Evolutionary conservation across 2,888 invertebrate genomes (phyloP), one percentile per base, ranked within the genome.

Genomic region (Anthophora plumipes): DNA sequence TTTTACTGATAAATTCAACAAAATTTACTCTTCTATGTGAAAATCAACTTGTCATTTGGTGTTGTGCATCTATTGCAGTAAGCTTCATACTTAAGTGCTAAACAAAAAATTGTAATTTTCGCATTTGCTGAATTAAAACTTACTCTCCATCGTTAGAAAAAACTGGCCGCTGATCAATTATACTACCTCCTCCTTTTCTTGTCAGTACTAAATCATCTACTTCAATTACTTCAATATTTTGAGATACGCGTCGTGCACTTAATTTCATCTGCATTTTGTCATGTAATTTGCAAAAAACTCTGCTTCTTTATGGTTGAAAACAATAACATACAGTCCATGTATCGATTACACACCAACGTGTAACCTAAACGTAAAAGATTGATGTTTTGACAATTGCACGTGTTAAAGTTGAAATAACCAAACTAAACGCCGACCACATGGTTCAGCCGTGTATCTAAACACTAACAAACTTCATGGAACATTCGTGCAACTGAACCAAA

Each of bases 131-230:
- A 31, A 75, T n/a, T 57, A 75, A 59, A 77, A 94, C 95, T 94
- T 94, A 96, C 96, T 95, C 95, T 91, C 95, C 95, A 92, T 95
- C 94, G 7, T 92, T 90, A 5, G 96, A 95, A 94, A 96, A 96
- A 68, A 95, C 87, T 3, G 96, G 96, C n/a, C 94, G 93, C 88
- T 95, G 94, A 82, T 94, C 93, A 22, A 95, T 94, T 82, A 96
- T 94, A 89, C 94, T 95, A 61, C 95, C 96, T 77, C 96, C 96
- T 41, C 95, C 95, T 92, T 95, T 95, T 90, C 94, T 94, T 89
- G 94, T 94, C 22, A 95, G 92, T 84, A 94, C 90, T 78, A 95
- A 92, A 61, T 92, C 91, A 86, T 94, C 94, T 59, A 80, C 70
- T 22, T 85, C 80, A 39, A 80, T 80, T 31, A 78, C 31, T 14